Percentiles rank a stretch among this genome's conserved stretches.
These are phyloP conservation scores for Podargus strigoides DNA, from an alignment of 2,797 vertebrate genomes.

Conservation along the genomic window DNA sequence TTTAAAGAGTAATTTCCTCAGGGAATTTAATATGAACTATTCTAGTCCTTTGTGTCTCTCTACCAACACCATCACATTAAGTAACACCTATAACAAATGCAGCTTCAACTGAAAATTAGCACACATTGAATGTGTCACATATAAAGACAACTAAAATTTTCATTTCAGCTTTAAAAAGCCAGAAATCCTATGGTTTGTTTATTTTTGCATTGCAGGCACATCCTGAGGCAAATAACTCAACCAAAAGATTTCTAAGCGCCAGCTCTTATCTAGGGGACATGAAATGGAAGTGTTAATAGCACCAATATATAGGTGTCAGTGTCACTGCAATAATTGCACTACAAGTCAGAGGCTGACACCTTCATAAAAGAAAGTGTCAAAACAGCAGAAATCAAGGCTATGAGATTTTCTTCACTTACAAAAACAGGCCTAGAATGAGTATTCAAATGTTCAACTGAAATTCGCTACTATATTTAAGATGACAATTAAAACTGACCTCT, in stretches of 20 bases:
- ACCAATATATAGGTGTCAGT: constrained; percentile 37
- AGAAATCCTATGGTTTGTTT: not conserved
- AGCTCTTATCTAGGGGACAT: not conserved
- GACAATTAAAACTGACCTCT: not conserved
- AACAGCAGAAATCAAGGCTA: constrained; percentile 19
- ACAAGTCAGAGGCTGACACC: constrained; percentile 40
- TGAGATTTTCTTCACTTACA: not conserved
- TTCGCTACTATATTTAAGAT: constrained; percentile 1
- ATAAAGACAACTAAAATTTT: not conserved
- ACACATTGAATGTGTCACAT: not conserved
- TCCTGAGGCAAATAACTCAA: constrained; percentile 18
- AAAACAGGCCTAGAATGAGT: not conserved
- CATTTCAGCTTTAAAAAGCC: not conserved
- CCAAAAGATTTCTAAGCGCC: not conserved
- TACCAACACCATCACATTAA: not conserved
- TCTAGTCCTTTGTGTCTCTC: not conserved
- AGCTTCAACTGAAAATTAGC: constrained; percentile 9
- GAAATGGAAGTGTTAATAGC: constrained; percentile 53
- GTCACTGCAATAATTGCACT: constrained; percentile 29
- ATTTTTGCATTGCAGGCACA: not conserved
- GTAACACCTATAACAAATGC: not conserved
- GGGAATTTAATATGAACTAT: not conserved
- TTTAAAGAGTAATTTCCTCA: not conserved
- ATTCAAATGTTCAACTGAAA: constrained; percentile 7
- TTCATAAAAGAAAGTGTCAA: constrained; percentile 33